Conservation (phyloP, 2,113 vertebrate species). For the Tretioscincus oriximinensis region DNA sequence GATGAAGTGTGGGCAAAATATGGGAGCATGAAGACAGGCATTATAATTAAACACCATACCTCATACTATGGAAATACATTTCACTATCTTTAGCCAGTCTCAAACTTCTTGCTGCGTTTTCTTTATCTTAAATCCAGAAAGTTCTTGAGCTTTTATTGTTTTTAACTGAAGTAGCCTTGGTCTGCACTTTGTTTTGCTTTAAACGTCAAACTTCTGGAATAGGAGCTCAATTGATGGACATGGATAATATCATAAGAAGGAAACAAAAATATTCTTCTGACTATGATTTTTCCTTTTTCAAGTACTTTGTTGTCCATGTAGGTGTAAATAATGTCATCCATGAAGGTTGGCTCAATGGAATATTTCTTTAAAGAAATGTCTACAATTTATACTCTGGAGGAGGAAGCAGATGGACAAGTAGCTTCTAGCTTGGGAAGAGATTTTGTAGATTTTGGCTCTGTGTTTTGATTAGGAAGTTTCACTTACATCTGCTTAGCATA, state of each 20-base stretch:
- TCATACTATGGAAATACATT: background rate
- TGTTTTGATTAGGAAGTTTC: background rate
- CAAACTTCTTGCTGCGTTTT: background rate
- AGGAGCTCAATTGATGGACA: background rate
- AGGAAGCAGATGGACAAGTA: background rate
- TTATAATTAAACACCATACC: background rate
- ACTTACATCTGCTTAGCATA: background rate
- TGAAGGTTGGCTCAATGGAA: background rate
- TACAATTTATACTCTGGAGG: background rate
- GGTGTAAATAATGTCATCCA: background rate
- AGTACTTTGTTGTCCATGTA: constrained; percentile 10
- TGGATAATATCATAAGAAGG: background rate
- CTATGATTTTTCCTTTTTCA: background rate
- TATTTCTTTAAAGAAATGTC: background rate
- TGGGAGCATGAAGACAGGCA: background rate
- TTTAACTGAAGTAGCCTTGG: background rate
- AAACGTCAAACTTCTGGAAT: background rate
- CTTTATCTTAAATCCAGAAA: background rate
- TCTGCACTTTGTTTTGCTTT: background rate
- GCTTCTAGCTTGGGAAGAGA: background rate
- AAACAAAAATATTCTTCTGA: background rate
- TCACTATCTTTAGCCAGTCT: background rate
- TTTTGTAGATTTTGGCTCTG: background rate
- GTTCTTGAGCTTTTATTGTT: background rate
- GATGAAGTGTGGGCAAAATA: background rate